Percentiles rank a stretch among this genome's conserved stretches.
Evolutionary conservation across 2,113 vertebrate species (phyloP).

Genomic region (Camarhynchus parvulus): DNA sequence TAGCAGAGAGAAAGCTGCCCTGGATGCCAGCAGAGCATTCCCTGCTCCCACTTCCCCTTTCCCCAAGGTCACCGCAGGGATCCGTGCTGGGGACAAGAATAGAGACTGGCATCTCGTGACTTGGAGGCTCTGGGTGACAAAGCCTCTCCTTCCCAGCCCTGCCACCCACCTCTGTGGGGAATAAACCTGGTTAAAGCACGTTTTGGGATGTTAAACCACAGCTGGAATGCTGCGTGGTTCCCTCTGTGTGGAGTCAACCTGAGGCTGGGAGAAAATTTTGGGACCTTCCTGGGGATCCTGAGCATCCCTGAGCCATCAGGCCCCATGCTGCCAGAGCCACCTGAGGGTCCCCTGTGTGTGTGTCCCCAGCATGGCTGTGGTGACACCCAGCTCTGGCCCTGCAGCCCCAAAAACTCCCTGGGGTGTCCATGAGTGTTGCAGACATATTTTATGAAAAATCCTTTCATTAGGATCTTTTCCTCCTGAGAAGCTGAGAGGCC

Average conservation of each 20-base stretch:
- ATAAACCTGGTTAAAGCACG: accelerated
- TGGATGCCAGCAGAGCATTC: background rate
- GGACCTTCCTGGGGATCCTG: background rate
- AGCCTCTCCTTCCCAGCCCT: background rate
- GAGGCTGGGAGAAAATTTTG: background rate
- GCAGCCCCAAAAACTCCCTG: accelerated
- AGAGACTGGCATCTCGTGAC: background rate
- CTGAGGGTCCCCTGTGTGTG: background rate
- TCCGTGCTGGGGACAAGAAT: accelerated
- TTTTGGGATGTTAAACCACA: background rate
- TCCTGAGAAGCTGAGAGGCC: no score
- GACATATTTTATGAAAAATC: no score
- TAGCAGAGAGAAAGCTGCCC: background rate
- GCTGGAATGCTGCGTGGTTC: accelerated
- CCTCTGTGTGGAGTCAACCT: accelerated
- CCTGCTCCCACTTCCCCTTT: background rate
- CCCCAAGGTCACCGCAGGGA: background rate
- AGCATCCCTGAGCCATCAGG: background rate
- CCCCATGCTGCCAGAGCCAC: accelerated
- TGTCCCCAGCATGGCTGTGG: background rate
- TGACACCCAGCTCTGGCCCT: background rate
- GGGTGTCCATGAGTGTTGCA: no score
- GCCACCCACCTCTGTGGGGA: accelerated
- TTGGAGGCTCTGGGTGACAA: background rate
- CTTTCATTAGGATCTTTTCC: no score